Percentiles rank a stretch among this genome's conserved stretches.
phyloP scores from a whole-genome alignment of 2,113 vertebrate species.

The Shinisaurus crocodilurus region DNA sequence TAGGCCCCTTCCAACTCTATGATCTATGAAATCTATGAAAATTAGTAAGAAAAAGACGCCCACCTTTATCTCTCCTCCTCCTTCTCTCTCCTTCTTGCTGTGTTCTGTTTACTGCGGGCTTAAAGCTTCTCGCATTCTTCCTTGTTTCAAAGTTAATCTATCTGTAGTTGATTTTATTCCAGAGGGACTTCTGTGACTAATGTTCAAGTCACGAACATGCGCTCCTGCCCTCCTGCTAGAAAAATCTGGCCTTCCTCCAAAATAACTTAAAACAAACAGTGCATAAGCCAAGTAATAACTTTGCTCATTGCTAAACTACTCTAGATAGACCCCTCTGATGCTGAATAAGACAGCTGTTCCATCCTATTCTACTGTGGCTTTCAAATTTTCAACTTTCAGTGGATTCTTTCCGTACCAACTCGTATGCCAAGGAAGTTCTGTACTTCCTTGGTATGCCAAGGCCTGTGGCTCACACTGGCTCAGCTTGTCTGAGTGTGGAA shows the following conservation, averaged over 20 bases:
- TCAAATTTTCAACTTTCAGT: not conserved
- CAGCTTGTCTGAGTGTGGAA: too few species aligned
- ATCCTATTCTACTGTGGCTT: not conserved
- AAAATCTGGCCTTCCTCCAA: fast-evolving
- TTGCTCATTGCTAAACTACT: not conserved
- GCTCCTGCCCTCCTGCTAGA: not conserved
- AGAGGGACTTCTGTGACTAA: not conserved
- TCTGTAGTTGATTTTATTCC: not conserved
- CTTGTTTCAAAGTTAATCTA: too few species aligned
- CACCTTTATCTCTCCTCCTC: too few species aligned
- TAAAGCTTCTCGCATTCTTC: too few species aligned
- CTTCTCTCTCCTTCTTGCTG: too few species aligned
- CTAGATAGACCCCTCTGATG: not conserved
- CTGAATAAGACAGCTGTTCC: fast-evolving
- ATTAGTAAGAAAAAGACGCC: too few species aligned
- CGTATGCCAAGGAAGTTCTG: not conserved
- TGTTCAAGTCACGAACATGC: fast-evolving
- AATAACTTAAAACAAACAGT: not conserved
- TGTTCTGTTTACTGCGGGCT: too few species aligned
- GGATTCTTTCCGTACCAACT: not conserved
- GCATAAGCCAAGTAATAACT: not conserved
- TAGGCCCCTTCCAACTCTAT: too few species aligned
- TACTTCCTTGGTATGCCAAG: too few species aligned
- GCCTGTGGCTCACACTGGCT: too few species aligned
- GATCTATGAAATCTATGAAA: too few species aligned